phyloP scores from a whole-genome alignment of 2,888 invertebrate genomes.

The Listrodromus nycthemerus region DNA sequence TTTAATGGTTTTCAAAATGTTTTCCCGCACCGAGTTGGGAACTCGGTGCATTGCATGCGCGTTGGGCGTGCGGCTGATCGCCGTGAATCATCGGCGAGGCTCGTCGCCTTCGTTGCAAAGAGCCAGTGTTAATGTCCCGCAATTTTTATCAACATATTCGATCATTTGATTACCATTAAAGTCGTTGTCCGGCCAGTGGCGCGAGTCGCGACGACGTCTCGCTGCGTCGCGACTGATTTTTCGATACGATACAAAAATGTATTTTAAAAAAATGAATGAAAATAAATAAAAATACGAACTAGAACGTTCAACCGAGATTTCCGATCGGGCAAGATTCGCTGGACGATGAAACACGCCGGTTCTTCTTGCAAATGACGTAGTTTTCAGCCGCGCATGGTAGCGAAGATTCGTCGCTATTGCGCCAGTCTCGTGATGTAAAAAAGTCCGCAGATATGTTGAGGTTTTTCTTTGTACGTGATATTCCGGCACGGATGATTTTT shows the following conservation, averaged over 20 bases:
- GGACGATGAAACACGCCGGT: conserved; percentile 46
- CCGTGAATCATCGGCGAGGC: background rate
- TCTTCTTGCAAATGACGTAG: conserved; percentile 43
- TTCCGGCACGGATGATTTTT: background rate
- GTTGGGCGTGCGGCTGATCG: background rate
- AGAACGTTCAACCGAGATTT: background rate
- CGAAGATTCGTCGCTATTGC: background rate
- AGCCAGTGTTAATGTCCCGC: background rate
- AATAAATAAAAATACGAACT: no score
- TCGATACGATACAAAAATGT: background rate
- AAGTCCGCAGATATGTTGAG: background rate
- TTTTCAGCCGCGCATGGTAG: conserved; percentile 30
- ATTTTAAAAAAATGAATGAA: background rate
- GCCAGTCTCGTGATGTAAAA: conserved; percentile 38
- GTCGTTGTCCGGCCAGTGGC: conserved; percentile 60
- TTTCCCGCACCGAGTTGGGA: background rate
- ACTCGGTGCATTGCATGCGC: background rate
- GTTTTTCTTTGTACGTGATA: background rate
- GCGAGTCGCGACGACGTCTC: conserved; percentile 45
- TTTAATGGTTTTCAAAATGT: no score
- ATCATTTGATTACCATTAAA: conserved; percentile 67
- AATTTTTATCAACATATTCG: background rate
- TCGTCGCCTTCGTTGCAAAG: background rate
- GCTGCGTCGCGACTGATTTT: conserved; percentile 21
- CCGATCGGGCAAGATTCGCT: background rate